phyloP scores from a whole-genome alignment of 1,140 invertebrate species.

The Drosophila sproati region DNA sequence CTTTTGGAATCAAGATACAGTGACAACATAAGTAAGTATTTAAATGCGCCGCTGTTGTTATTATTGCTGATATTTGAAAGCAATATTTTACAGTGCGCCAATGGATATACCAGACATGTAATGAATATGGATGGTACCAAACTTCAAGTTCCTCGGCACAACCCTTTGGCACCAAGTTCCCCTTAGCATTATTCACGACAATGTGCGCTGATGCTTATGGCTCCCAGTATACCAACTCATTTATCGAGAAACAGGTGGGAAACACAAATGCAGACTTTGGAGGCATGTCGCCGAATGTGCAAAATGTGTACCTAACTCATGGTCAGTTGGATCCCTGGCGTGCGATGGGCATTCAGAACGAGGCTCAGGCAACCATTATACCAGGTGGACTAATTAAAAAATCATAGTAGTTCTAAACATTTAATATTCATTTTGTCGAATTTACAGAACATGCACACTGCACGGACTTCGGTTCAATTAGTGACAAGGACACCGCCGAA shows the following conservation, averaged over 20 bases:
- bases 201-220: conserved; percentile 90
- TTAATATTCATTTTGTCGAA: background rate
- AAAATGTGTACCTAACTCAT: conserved; percentile 88
- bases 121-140: conserved; percentile 91
- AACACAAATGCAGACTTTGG: conserved; percentile 88
- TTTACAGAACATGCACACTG: conserved; percentile 88
- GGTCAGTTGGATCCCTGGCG: conserved; percentile 89
- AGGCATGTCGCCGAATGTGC: conserved; percentile 86
- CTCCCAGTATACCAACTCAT: conserved; percentile 58
- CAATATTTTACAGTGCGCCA: conserved; percentile 84
- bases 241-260: conserved; percentile 74
- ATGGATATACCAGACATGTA: conserved; percentile 91
- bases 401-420: background rate
- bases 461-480: conserved; percentile 87
- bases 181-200: conserved; percentile 86
- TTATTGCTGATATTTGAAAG: background rate
- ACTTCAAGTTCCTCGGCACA: conserved; percentile 87
- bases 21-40: conserved; percentile 62
- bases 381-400: conserved; percentile 51
- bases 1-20: conserved; percentile 62
- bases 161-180: conserved; percentile 87
- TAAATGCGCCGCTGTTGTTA: background rate
- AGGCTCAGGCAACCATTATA: conserved; percentile 62
- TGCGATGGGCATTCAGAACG: conserved; percentile 86
- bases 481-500: conserved; percentile 84